A percentile compares a stretch with the other conserved stretches of the same genome.
Evolutionary conservation across 2,797 vertebrate species (phyloP).

Genomic region (Centroberyx gerrardi): DNA sequence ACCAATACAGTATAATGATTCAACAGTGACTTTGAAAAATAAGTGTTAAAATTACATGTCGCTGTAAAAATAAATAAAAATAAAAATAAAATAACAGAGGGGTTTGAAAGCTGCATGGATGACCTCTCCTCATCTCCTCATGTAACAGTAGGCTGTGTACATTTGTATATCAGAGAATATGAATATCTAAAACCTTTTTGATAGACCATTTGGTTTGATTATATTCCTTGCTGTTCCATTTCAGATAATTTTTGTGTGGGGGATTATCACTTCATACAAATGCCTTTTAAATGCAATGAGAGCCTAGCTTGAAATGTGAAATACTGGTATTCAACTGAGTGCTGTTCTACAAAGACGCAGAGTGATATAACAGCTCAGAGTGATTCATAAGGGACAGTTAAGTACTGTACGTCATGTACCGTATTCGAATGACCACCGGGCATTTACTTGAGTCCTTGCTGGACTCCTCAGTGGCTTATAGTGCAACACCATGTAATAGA

Average conservation of each 20-base stretch:
- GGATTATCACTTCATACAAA: slow-evolving; percentile 5
- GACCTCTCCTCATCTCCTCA: slow-evolving; percentile 27
- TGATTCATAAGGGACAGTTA: slow-evolving; percentile 9
- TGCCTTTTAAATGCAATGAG: slow-evolving; percentile 32
- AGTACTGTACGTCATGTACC: slow-evolving; percentile 13
- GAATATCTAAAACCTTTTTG: slow-evolving; percentile 10
- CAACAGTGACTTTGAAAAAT: slow-evolving; percentile 54
- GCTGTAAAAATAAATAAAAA: slow-evolving; percentile 31
- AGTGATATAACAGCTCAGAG: not conserved
- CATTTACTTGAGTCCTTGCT: slow-evolving; percentile 15
- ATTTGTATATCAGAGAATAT: slow-evolving; percentile 52
- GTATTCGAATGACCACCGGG: slow-evolving; percentile 37
- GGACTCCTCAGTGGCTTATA: slow-evolving; percentile 25
- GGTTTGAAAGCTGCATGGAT: slow-evolving; percentile 26
- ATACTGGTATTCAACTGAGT: not conserved
- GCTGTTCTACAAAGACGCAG: not conserved
- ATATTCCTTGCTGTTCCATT: not conserved
- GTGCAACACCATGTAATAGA: slow-evolving; percentile 34
- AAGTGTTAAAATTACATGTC: slow-evolving; percentile 45
- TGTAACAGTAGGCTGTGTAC: slow-evolving; percentile 1
- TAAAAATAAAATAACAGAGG: slow-evolving; percentile 21
- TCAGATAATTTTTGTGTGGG: slow-evolving; percentile 10
- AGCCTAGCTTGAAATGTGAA: not conserved
- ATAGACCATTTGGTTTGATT: not conserved
- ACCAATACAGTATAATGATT: slow-evolving; percentile 49